Conservation (phyloP, 2,888 invertebrate species). For the Trissoscelio sp. region DNA sequence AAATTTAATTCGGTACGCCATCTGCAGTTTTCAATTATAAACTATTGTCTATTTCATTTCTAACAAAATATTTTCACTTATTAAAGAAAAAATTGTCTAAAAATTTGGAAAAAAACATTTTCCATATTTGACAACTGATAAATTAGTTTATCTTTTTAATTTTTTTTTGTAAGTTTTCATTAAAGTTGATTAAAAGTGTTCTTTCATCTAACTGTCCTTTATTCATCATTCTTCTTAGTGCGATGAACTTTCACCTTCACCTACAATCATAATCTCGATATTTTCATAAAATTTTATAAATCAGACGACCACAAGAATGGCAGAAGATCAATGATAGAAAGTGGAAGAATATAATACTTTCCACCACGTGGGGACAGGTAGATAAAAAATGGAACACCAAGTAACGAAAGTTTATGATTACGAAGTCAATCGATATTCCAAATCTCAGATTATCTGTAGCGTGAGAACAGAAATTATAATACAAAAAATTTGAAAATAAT, state of each 20-base stretch:
- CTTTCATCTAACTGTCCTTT: too few species aligned
- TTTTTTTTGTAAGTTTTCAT: too few species aligned
- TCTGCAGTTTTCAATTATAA: too few species aligned
- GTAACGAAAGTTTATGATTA: slow-evolving; percentile 75
- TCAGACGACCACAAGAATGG: slow-evolving; percentile 3
- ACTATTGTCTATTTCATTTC: too few species aligned
- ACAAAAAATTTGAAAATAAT: too few species aligned
- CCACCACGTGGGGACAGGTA: slow-evolving; percentile 55
- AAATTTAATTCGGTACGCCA: too few species aligned
- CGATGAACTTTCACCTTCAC: slow-evolving; percentile 31
- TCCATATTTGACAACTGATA: too few species aligned
- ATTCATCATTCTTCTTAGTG: background rate
- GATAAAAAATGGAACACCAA: slow-evolving; percentile 72
- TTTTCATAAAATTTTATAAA: slow-evolving; percentile 20
- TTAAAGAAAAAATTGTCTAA: too few species aligned
- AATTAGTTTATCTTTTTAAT: too few species aligned
- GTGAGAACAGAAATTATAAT: slow-evolving; percentile 6
- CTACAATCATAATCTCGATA: background rate
- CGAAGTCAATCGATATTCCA: slow-evolving; percentile 53
- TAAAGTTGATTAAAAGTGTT: too few species aligned
- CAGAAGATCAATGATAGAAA: slow-evolving; percentile 53
- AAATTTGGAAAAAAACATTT: too few species aligned
- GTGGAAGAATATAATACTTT: slow-evolving; percentile 59
- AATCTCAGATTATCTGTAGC: slow-evolving; percentile 26
- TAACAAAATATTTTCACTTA: too few species aligned